Evolutionary conservation across 1,140 invertebrate genomes (phyloP).

Genomic region (honey bee (Apis mellifera)): Amel_HAv3.1 CM009936.2:9524501-9525000

Average conservation of each 20-base stretch:
- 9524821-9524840: not conserved
- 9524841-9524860: conserved; percentile 57
- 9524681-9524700: conserved; percentile 82
- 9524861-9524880: conserved; percentile 55
- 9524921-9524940: conserved; percentile 81
- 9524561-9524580: conserved; percentile 69
- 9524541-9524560: conserved; percentile 44
- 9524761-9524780: conserved; percentile 6
- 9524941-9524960: conserved; percentile 77
- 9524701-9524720: conserved; percentile 81
- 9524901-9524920: conserved; percentile 82
- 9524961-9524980: conserved; percentile 77
- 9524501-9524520: conserved; percentile 32
- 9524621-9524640: conserved; percentile 63
- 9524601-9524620: conserved; percentile 36
- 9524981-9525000: conserved; percentile 68
- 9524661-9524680: conserved; percentile 77
- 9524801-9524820: conserved; percentile 1
- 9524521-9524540: conserved; percentile 27
- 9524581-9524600: conserved; percentile 44
- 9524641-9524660: conserved; percentile 77
- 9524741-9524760: conserved; percentile 40
- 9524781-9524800: conserved; percentile 11
- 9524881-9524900: conserved; percentile 81
- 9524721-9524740: conserved; percentile 71